Base-by-base conservation (phyloP, 2,113 vertebrate species). In the Esox niger region DNA sequence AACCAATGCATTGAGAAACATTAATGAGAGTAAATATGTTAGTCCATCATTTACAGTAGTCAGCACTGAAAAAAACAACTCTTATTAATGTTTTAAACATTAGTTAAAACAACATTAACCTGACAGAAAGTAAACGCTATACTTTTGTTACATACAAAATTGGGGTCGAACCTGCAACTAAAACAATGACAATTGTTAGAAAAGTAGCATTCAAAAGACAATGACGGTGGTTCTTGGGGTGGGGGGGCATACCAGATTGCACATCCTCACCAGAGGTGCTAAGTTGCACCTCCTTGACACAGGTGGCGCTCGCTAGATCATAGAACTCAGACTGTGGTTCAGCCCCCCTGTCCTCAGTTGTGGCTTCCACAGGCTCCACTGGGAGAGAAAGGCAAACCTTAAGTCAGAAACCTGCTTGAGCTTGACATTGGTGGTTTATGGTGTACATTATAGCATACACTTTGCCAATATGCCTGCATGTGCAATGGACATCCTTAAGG, bases 301-400 rank as follows among this genome's bases (percentile, higher is more conserved):
- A 85, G 15, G 81, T 75, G 75, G 85, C 71, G 86, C 90, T 91
- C 90, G 93, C 90, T 80, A 85, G 84, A 8, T 93, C 90, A 76
- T 92, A 92, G 64, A 87, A 86, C 84, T 91, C 90, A 67, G 93
- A 89, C 74, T 75, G 86, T 25, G 82, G 64, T 26, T 65, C 79
- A 20, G 11, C 76, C 62, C 61, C 26, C 35, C 27, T 29, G 23
- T 58, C 30, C 0, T 62, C 77, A 61, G 58, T 80, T 15, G 85
- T 84, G 65, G 87, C 90, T 79, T 91, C 93, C 79, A 86, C 83
- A 77, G 83, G 69, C 85, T 90, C 93, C 20, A 86, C 93, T 93
- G 83, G 25, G 79, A 88, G 92, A 91, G 82, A 62, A 78, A 78
- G 1, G 25, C 13, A 79, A 1, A 69, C 62, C 47, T 59, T 35